Evolutionary conservation across 2,888 invertebrate genomes (phyloP).

Genomic region (Drosophila anomelani): DNA sequence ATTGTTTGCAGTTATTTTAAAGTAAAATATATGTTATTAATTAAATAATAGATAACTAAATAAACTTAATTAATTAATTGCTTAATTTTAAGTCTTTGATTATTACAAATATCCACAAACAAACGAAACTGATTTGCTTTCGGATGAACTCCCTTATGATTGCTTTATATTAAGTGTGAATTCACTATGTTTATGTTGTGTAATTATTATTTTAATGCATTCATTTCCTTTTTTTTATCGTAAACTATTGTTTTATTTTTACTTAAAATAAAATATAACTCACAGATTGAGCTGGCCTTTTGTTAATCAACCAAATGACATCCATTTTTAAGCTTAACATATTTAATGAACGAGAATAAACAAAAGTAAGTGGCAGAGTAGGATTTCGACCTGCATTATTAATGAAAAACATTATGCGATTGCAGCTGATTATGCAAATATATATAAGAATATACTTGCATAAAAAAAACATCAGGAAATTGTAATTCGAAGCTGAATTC

Average conservation of each 20-base stretch:
- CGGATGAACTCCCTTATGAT: background rate
- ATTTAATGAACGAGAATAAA: constrained; percentile 55
- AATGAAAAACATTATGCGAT: constrained; percentile 45
- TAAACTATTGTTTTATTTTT: constrained; percentile 14
- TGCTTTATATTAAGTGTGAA: background rate
- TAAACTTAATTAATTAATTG: too few species aligned
- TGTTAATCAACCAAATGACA: constrained; percentile 61
- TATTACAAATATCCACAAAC: background rate
- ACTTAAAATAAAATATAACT: constrained; percentile 46
- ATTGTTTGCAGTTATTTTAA: too few species aligned
- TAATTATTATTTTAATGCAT: constrained; percentile 3
- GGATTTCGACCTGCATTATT: constrained; percentile 46
- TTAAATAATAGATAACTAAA: background rate
- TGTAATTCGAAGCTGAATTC: constrained; percentile 36
- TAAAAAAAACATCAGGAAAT: constrained; percentile 14
- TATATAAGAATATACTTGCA: background rate
- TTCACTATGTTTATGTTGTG: background rate
- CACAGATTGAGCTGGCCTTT: constrained; percentile 28
- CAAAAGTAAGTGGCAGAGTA: constrained; percentile 17
- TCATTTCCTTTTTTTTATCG: background rate
- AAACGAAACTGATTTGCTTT: background rate
- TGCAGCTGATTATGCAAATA: constrained; percentile 37
- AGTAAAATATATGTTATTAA: background rate
- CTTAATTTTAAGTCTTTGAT: background rate
- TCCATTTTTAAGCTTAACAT: constrained; percentile 63